Evolutionary conservation across 2,113 vertebrate species (phyloP).

Genomic region (Condylura cristata): DNA sequence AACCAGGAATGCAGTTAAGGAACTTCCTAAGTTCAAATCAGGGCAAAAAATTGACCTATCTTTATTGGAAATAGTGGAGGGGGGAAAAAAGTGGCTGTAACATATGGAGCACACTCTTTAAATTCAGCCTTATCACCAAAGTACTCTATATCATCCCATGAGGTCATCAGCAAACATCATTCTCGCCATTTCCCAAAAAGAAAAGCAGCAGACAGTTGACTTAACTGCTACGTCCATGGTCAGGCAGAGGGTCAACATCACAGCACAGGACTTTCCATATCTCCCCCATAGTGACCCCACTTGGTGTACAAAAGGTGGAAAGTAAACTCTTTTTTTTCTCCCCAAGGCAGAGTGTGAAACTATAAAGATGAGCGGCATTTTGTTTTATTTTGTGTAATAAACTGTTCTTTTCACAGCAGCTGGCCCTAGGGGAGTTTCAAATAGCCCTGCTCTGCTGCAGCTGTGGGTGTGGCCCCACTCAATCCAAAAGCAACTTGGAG

Average conservation of each 20-base stretch:
- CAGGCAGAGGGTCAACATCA: slow-evolving; percentile 3
- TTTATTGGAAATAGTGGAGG: slow-evolving; percentile 9
- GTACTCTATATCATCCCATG: background rate
- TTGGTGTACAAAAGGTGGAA: slow-evolving; percentile 41
- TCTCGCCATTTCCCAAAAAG: slow-evolving; percentile 4
- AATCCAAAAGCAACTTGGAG: slow-evolving; percentile 38
- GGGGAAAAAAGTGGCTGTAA: background rate
- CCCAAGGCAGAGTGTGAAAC: slow-evolving; percentile 67
- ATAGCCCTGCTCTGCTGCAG: slow-evolving; percentile 60
- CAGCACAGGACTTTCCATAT: slow-evolving; percentile 43
- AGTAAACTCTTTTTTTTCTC: slow-evolving; percentile 63
- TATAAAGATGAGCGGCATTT: slow-evolving; percentile 75
- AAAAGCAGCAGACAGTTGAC: background rate
- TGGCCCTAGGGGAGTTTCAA: slow-evolving; percentile 70
- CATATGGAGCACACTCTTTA: background rate
- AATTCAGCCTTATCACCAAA: background rate
- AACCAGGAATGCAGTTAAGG: background rate
- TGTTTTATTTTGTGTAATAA: slow-evolving; percentile 80
- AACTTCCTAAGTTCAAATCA: background rate
- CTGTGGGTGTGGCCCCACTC: slow-evolving; percentile 72
- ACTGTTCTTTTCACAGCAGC: slow-evolving; percentile 72
- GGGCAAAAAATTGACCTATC: background rate
- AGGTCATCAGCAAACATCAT: background rate
- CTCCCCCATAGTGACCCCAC: slow-evolving; percentile 3
- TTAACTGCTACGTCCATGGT: background rate